phyloP scores from a whole-genome alignment of 1,140 invertebrate genomes.

The Zaprionus ornatus region DNA sequence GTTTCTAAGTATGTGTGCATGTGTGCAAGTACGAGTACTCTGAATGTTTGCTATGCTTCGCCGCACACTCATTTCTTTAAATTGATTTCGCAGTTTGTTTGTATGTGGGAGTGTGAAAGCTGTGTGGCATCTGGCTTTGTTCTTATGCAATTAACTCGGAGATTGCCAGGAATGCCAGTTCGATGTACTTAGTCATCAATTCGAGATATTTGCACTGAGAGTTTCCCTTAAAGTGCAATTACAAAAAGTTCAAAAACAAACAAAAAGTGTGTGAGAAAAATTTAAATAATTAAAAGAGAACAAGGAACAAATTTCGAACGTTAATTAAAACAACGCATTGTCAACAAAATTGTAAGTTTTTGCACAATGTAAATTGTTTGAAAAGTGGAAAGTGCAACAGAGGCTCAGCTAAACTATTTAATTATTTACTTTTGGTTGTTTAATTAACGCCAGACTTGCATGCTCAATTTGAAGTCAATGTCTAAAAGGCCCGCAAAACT shows the following conservation, averaged over 20 bases:
- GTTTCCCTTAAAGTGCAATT: not conserved
- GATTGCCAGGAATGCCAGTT: not conserved
- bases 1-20: not conserved
- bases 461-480: not conserved
- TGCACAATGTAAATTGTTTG: not conserved
- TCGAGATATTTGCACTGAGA: not conserved
- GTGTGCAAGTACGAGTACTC: not conserved
- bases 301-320: not conserved
- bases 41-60: not conserved
- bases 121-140: not conserved
- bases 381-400: not conserved
- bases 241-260: not conserved
- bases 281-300: not conserved
- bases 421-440: slow-evolving; percentile 38
- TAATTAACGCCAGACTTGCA: slow-evolving; percentile 27
- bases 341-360: not conserved
- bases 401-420: not conserved
- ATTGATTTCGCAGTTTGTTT: not conserved
- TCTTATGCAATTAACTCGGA: not conserved
- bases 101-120: not conserved
- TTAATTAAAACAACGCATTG: not conserved
- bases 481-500: not conserved
- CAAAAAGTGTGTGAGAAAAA: not conserved
- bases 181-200: not conserved
- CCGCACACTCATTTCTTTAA: slow-evolving; percentile 1